Conservation (phyloP, 23 tunicate species). For the Halocynthia roretzi region DNA sequence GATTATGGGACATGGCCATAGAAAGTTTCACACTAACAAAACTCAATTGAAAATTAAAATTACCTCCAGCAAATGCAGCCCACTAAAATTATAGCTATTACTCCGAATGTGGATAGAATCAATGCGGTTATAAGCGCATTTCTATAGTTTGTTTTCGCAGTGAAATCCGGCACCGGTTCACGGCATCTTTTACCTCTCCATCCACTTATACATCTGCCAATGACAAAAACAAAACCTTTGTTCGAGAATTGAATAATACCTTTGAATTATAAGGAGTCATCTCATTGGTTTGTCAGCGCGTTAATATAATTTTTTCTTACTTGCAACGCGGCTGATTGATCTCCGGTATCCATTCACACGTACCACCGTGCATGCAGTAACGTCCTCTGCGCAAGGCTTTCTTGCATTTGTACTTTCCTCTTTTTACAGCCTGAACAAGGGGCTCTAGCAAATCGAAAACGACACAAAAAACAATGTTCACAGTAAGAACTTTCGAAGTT, state of each 20-base stretch:
- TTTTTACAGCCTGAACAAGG: neutral
- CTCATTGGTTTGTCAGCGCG: neutral
- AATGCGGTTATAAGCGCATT: neutral
- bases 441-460: neutral
- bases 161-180: neutral
- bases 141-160: neutral
- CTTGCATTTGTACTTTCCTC: neutral
- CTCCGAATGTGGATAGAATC: neutral
- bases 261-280: neutral
- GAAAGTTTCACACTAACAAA: neutral
- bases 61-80: constrained; percentile 14
- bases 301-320: neutral
- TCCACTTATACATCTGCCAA: neutral
- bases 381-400: neutral
- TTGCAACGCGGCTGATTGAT: neutral
- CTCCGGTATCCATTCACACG: constrained; percentile 8
- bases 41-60: neutral
- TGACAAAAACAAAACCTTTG: neutral
- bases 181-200: constrained; percentile 8
- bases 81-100: neutral
- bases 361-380: constrained; percentile 1
- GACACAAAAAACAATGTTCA: neutral
- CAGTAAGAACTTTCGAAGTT: neutral
- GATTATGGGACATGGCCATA: neutral
- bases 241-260: neutral